Percentiles rank a stretch among this genome's conserved stretches.
Evolutionary conservation across 2,888 invertebrate genomes (phyloP).

Genomic region (Sinohyriopsis cumingii): DNA sequence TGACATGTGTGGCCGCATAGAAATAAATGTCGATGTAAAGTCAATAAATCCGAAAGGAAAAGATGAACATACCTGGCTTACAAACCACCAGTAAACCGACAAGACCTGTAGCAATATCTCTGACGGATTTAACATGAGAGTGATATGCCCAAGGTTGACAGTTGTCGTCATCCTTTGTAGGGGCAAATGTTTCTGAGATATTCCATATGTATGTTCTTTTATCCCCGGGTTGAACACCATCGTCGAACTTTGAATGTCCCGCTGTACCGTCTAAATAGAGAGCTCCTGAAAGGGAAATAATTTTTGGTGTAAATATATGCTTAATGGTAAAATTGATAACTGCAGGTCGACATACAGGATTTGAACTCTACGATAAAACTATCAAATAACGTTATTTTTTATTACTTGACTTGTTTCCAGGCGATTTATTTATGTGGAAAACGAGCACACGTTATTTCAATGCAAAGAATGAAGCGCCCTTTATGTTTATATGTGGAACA

Average conservation of each 20-base stretch:
- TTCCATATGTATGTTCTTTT: conserved; percentile 45
- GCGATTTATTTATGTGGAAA: too few species aligned
- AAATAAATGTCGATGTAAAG: background rate
- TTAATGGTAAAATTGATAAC: too few species aligned
- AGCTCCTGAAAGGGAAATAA: conserved; percentile 38
- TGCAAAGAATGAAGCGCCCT: too few species aligned
- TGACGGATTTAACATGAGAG: conserved; percentile 45
- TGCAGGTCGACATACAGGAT: too few species aligned
- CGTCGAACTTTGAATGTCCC: conserved; percentile 35
- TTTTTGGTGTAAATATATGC: background rate
- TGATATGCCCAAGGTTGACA: conserved; percentile 55
- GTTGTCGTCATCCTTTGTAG: conserved; percentile 39
- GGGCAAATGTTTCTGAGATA: conserved; percentile 43
- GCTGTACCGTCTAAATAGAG: conserved; percentile 45
- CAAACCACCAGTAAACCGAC: conserved; percentile 48
- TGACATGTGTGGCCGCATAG: background rate
- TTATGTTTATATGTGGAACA: too few species aligned
- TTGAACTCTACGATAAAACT: too few species aligned
- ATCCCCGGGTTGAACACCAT: conserved; percentile 42
- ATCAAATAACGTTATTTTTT: too few species aligned
- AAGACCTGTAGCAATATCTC: conserved; percentile 51
- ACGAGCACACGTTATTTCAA: too few species aligned
- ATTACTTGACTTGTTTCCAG: too few species aligned
- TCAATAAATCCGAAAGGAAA: background rate
- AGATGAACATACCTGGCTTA: conserved; percentile 38